Conservation (phyloP, 2,888 invertebrate genomes). For the Sabatieria punctata region DNA sequence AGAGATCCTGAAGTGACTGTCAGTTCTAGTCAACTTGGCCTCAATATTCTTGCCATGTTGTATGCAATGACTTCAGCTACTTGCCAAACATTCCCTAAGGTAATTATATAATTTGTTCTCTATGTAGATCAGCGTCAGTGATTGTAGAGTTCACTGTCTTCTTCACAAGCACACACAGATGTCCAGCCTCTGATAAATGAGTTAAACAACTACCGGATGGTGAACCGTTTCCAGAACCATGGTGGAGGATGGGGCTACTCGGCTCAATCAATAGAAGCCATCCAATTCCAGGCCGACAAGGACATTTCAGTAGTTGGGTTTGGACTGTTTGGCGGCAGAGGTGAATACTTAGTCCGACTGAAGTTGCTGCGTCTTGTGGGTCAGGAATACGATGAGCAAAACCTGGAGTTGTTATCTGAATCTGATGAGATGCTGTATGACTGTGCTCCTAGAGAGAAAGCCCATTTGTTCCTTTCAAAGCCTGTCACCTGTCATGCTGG, state of each 20-base stretch:
- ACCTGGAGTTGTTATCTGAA: constrained; percentile 73
- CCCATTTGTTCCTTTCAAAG: constrained; percentile 21
- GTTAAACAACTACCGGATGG: constrained; percentile 41
- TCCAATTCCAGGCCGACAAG: constrained; percentile 79
- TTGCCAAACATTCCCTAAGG: too few species aligned
- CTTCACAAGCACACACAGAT: too few species aligned
- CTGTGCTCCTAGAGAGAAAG: constrained; percentile 52
- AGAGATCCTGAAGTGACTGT: constrained; percentile 6
- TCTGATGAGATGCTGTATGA: constrained; percentile 83
- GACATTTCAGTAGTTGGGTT: constrained; percentile 77
- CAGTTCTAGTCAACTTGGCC: constrained; percentile 14
- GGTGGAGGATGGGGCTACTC: constrained; percentile 98
- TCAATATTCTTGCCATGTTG: constrained; percentile 14
- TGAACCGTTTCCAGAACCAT: constrained; percentile 55
- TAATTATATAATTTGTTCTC: too few species aligned
- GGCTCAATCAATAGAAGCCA: constrained; percentile 84
- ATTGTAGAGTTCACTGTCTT: too few species aligned
- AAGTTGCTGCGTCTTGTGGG: constrained; percentile 66
- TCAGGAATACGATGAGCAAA: constrained; percentile 78
- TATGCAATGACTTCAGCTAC: constrained; percentile 11
- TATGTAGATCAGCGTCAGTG: too few species aligned
- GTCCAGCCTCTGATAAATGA: too few species aligned
- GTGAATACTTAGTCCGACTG: constrained; percentile 67
- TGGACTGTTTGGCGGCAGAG: constrained; percentile 86
- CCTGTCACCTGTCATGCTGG: constrained; percentile 44